Base-by-base conservation (phyloP, 92 coral and sea anemone genomes). In the Bergia sp. region DNA sequence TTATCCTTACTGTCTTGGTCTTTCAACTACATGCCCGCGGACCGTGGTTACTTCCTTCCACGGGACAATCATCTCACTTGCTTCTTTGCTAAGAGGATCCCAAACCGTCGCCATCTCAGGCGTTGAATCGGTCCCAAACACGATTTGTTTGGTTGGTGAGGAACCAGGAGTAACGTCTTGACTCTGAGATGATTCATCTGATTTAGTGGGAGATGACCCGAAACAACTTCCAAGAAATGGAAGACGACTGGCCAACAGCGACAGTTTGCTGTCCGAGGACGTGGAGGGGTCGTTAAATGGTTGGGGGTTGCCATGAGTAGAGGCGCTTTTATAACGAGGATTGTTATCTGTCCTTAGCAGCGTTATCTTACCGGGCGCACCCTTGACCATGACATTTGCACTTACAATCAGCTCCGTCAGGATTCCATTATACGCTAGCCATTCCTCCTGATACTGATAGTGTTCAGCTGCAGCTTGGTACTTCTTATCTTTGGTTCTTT, bases 191-290 rank as follows among this genome's bases (percentile, higher is more conserved):
- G 61, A 50, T 13, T 45, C 79, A 37, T 84, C 87, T 44, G 87
- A 47, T 5, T 65, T 71, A 1, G 78, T 20, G 37, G 86, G 79
- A 20, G 77, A 71, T 1, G 87, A 84, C 18, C 87, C 87, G 23
- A 84, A 84, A 9, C 87, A 84, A 40, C 66, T 84, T 37, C 87
- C 79, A n/a, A 84, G 77, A 15, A 44, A n/a, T 2, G 87, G 67
- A 43, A 84, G 41, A 23, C 65, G 61, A 16, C 87, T 84, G 47
- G 77, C 64, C 66, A 84, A 13, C 16, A 84, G 67, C 16, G 87
- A 84, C 9, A 84, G 6, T 29, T 5, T 12, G 38, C 29, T 58
- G 40, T 66, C 29, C 36, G 85, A 20, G 2, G 73, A 57, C 1
- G 10, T 37, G 12, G 85, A 80, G 0, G 85, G 72, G 71, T 55